A percentile compares a stretch with the other conserved stretches of the same genome.
Conservation (phyloP, 2,888 invertebrate species). For the Sphaerophoria rueppellii region DNA sequence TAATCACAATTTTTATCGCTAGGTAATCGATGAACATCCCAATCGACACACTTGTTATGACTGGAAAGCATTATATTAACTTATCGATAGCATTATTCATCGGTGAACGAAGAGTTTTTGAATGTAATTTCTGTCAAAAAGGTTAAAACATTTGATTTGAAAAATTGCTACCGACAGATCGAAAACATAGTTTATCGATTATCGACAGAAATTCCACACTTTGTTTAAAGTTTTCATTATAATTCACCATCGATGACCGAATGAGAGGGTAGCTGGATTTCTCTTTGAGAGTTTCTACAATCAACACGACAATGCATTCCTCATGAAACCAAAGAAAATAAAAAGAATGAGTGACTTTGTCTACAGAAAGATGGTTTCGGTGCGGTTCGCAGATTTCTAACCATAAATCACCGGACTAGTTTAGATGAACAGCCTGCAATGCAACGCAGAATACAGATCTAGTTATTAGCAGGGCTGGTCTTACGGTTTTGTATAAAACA, state of each 20-base stretch:
- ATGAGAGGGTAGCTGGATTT: constrained; percentile 41
- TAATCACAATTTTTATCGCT: too few species aligned
- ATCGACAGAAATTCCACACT: too few species aligned
- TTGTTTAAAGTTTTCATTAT: background rate
- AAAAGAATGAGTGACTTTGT: background rate
- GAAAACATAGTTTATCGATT: too few species aligned
- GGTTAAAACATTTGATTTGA: too few species aligned
- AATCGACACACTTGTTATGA: too few species aligned
- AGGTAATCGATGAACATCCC: too few species aligned
- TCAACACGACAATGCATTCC: constrained; percentile 51
- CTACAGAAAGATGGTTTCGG: constrained; percentile 13
- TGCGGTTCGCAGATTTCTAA: constrained; percentile 56
- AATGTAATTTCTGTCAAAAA: too few species aligned
- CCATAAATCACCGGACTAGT: constrained; percentile 70
- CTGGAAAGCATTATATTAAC: too few species aligned
- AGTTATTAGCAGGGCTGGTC: background rate
- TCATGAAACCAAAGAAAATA: constrained; percentile 27
- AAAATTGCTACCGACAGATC: too few species aligned
- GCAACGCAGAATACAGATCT: constrained; percentile 29
- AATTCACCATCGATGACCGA: constrained; percentile 31
- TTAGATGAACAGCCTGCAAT: constrained; percentile 54
- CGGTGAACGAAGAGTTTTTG: too few species aligned
- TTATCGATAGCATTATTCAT: too few species aligned
- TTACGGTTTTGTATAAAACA: background rate
- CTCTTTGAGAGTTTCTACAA: constrained; percentile 33